phyloP scores from a whole-genome alignment of 64 coral and sea anemone genomes.

The Stylophora pistillata region DNA sequence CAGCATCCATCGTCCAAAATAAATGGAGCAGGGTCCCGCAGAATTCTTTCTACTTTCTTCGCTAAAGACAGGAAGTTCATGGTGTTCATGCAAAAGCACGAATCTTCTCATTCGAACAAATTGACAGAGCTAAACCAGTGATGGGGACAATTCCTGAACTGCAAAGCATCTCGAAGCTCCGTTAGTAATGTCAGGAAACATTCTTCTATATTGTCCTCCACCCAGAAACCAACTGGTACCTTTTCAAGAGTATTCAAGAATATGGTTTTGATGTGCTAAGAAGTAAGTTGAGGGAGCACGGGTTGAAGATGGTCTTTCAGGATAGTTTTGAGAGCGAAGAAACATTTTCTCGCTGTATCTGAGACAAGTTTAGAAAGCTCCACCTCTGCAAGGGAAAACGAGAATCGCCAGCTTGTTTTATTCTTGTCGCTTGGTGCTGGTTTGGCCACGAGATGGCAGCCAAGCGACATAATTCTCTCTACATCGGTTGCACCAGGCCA shows the following conservation, averaged over 20 bases:
- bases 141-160: constrained; percentile 21
- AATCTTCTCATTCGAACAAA: background rate
- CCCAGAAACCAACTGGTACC: constrained; percentile 37
- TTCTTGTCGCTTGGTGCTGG: constrained; percentile 37
- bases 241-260: constrained; percentile 60
- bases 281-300: background rate
- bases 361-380: constrained; percentile 53
- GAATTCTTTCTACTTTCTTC: constrained; percentile 37
- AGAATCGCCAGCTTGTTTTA: constrained; percentile 51
- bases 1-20: constrained; percentile 51
- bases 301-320: constrained; percentile 51
- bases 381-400: constrained; percentile 52
- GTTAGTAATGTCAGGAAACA: constrained; percentile 36
- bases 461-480: background rate
- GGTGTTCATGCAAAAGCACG: background rate
- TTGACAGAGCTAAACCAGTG: constrained; percentile 61
- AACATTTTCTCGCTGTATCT: constrained; percentile 51
- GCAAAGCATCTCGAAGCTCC: constrained; percentile 34
- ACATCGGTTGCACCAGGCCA: constrained; percentile 21
- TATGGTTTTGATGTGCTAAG: constrained; percentile 58
- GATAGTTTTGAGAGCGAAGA: constrained; percentile 55
- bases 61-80: background rate
- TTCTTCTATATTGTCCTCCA: constrained; percentile 46
- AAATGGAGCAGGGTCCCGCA: constrained; percentile 31
- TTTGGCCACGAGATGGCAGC: constrained; percentile 49